Evolutionary conservation across 2,797 vertebrate genomes (phyloP).

Genomic region (Phrynocephalus vlangalii): DNA sequence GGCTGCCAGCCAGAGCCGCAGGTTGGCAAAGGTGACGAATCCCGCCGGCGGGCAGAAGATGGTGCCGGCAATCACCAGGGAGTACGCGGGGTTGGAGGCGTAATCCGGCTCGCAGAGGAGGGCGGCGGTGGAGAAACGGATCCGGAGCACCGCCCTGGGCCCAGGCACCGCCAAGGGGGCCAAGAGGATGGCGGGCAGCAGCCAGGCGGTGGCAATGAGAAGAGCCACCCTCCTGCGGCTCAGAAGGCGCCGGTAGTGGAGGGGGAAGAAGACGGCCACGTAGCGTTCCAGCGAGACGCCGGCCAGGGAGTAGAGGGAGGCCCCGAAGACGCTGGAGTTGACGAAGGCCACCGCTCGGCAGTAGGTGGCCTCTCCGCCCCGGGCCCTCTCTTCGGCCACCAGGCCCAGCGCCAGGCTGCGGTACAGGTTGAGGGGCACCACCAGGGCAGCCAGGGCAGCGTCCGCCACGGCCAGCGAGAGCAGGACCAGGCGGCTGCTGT

Average conservation of each 20-base stretch:
- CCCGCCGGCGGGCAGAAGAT: conserved; percentile 88
- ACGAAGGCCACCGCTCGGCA: conserved; percentile 85
- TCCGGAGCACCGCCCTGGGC: conserved; percentile 81
- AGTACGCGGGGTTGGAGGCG: conserved; percentile 82
- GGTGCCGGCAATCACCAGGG: conserved; percentile 79
- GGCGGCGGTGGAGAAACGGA: conserved; percentile 85
- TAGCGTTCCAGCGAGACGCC: conserved; percentile 86
- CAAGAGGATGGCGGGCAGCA: conserved; percentile 81
- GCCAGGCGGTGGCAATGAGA: conserved; percentile 84
- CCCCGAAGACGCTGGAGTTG: conserved; percentile 84
- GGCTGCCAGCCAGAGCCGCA: conserved; percentile 85
- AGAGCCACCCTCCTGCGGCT: conserved; percentile 77
- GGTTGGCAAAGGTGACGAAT: conserved; percentile 84
- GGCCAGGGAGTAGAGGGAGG: conserved; percentile 86
- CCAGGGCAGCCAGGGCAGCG: conserved; percentile 82
- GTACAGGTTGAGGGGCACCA: conserved; percentile 86
- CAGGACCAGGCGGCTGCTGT: conserved; percentile 84
- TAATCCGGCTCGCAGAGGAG: conserved; percentile 88
- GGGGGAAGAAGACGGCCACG: conserved; percentile 84
- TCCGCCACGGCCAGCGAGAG: conserved; percentile 85
- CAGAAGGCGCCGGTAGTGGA: conserved; percentile 81
- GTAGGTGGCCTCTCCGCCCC: conserved; percentile 41
- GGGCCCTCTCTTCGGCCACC: conserved; percentile 62
- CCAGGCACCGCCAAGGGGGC: conserved; percentile 81
- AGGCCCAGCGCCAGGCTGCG: conserved; percentile 79